These are phyloP conservation scores for Drosophila sordidula DNA, from an alignment of 2,888 invertebrate species.

Conservation along the genomic window DNA sequence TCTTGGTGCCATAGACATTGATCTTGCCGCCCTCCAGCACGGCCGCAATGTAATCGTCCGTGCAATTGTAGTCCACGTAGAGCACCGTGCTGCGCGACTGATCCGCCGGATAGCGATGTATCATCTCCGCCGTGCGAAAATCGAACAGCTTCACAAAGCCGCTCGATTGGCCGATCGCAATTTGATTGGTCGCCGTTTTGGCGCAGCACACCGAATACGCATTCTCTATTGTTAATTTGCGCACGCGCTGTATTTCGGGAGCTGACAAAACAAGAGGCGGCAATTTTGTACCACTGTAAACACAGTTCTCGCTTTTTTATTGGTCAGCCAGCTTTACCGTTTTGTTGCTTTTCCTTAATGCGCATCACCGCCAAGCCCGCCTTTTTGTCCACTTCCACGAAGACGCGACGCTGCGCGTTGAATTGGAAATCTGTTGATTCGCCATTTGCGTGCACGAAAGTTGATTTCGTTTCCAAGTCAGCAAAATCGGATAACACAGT, in stretches of 20 bases:
- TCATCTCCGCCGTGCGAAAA: conserved; percentile 73
- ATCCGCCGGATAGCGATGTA: conserved; percentile 82
- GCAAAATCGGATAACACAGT: conserved; percentile 82
- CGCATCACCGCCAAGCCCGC: conserved; percentile 83
- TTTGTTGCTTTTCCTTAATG: conserved; percentile 73
- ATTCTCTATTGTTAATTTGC: conserved; percentile 82
- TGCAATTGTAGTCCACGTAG: conserved; percentile 83
- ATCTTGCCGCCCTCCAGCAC: conserved; percentile 83
- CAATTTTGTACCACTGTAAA: not conserved
- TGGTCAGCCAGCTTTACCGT: conserved; percentile 52
- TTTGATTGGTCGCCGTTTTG: conserved; percentile 79
- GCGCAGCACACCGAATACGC: conserved; percentile 82
- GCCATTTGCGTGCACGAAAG: conserved; percentile 77
- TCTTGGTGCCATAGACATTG: conserved; percentile 83
- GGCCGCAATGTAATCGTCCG: conserved; percentile 83
- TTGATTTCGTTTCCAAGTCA: conserved; percentile 79
- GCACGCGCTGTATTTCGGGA: conserved; percentile 79
- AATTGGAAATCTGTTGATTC: conserved; percentile 83
- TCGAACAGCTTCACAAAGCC: conserved; percentile 82
- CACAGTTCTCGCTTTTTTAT: not conserved
- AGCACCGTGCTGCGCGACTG: conserved; percentile 77
- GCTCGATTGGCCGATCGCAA: conserved; percentile 83
- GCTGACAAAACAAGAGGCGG: conserved; percentile 32
- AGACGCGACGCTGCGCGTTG: conserved; percentile 76
- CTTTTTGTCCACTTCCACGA: conserved; percentile 82